Evolutionary conservation across 2,113 vertebrate genomes (phyloP), one percentile per base, ranked within the genome.

Genomic region (Hemiprocne comata): DNA sequence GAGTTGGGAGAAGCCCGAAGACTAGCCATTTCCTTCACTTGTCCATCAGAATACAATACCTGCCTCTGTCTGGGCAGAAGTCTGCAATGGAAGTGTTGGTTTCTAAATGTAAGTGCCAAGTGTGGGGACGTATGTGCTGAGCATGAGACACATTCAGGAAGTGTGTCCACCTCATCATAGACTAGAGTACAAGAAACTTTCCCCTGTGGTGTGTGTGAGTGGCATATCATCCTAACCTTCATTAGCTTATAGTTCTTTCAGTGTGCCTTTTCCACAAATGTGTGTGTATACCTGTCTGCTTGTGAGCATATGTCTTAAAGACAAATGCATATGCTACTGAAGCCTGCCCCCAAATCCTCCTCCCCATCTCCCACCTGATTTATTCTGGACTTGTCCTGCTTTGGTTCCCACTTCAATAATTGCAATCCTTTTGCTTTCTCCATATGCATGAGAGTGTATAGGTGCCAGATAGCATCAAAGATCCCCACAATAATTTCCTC

Each of bases 401-500:
- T 78, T 61, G 40, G 31, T 92, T 88, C 29, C 51, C 21, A 33
- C 48, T 91, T 75, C 20, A 75, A 53, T 69, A 36, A 29, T 31
- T 76, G 53, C 28, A 19, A 16, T 65, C 46, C n/a, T 70, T 85
- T 94, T 58, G 42, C 67, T 69, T 95, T 84, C 82, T 90, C 60
- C 62, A 46, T 76, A 48, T 80, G 75, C 46, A 21, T 66, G 72
- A 66, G 51, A 5, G 1, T 62, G 31, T 71, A 24, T 28, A 70
- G 60, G 58, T 78, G 76, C 69, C 94, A 96, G 81, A 91, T 55
- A 89, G 31, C 53, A 91, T 75, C 89, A 92, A 87, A 75, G 28
- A 94, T 72, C 44, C 25, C 36, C 50, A 69, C 86, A 85, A 60
- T 81, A 87, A 94, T 87, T 92, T 93, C 78, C 62, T 94, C 34